These are phyloP conservation scores for Malurus alboscapulatus DNA, from an alignment of 2,113 vertebrate species.

Conservation along the genomic window DNA sequence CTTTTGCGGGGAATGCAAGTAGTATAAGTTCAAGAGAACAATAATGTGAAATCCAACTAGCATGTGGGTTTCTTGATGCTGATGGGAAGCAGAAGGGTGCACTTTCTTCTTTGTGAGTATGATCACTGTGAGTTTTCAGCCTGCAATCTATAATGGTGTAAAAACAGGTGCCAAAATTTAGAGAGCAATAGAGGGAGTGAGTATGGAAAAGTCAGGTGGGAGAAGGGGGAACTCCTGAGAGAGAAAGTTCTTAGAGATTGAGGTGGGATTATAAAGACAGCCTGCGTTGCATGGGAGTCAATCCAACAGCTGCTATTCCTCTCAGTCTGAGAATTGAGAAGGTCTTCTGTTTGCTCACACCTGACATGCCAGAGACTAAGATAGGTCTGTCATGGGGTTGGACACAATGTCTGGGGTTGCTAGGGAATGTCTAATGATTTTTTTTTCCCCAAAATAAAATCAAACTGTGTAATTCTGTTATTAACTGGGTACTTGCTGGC, in stretches of 20 bases:
- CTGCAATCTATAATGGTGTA: neutral
- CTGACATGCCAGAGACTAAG: neutral
- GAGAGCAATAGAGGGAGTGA: neutral
- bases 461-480: neutral
- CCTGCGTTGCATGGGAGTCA: rapidly evolving
- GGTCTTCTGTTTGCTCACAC: neutral
- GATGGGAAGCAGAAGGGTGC: neutral
- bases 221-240: neutral
- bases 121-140: neutral
- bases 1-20: neutral
- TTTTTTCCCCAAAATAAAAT: neutral
- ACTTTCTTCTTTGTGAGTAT: neutral
- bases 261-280: neutral
- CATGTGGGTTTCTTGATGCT: neutral
- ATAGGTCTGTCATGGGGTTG: neutral
- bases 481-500: neutral
- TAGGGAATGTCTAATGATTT: neutral
- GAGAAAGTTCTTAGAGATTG: neutral
- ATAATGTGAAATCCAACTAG: neutral
- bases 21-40: neutral
- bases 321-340: neutral
- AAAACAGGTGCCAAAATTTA: neutral
- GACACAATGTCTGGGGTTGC: neutral
- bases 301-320: neutral
- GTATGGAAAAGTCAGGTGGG: neutral